phyloP scores from a whole-genome alignment of 2,888 invertebrate species.

The Ormyrus thymus region DNA sequence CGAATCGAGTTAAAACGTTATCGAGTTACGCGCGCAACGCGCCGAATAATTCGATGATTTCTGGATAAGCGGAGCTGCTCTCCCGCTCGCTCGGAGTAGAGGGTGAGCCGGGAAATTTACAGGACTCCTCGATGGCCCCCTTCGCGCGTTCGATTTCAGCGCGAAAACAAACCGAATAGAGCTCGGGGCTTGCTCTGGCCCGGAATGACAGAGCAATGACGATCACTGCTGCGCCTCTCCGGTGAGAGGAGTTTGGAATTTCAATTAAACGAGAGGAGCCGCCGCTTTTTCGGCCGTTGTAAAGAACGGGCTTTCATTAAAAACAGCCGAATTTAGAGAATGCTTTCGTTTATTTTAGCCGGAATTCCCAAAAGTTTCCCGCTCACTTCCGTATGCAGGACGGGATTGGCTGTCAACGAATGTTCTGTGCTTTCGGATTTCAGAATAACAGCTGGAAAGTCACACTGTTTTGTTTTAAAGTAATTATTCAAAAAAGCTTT shows the following conservation, averaged over 20 bases:
- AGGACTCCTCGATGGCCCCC: neutral
- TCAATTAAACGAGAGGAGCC: constrained; percentile 29
- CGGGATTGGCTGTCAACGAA: too few relatives aligned
- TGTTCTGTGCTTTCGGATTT: too few relatives aligned
- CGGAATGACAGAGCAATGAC: neutral
- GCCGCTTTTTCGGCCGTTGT: neutral
- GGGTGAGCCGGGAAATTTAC: constrained; percentile 9
- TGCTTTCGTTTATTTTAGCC: neutral
- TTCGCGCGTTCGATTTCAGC: neutral
- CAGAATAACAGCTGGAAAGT: too few relatives aligned
- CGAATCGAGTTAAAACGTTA: constrained; percentile 32
- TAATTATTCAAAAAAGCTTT: too few relatives aligned
- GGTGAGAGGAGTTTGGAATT: constrained; percentile 8
- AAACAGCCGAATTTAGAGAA: neutral
- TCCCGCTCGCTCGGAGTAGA: neutral
- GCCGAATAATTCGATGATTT: constrained; percentile 45
- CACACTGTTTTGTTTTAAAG: too few relatives aligned
- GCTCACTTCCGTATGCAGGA: too few relatives aligned
- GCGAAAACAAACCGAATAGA: neutral
- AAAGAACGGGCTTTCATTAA: neutral
- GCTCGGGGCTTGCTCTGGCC: neutral
- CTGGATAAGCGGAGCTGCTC: constrained; percentile 19
- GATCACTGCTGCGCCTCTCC: too few relatives aligned
- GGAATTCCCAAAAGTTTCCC: neutral
- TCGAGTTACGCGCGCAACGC: constrained; percentile 15